Conservation (phyloP, 2,888 invertebrate species). For the Macaria notata region DNA sequence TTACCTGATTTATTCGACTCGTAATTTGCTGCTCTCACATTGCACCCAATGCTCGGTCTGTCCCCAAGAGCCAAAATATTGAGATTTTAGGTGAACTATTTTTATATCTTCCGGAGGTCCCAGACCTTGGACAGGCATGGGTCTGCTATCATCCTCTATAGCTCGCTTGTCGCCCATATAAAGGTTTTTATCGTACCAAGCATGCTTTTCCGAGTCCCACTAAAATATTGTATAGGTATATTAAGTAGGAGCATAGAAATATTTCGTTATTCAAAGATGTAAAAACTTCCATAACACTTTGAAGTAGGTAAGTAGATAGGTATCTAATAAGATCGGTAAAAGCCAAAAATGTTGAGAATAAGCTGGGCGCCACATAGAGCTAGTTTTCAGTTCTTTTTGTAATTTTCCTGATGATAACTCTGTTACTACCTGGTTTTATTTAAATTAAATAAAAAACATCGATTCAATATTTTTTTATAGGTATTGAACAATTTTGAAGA, state of each 20-base stretch:
- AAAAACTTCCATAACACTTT: too few relatives aligned
- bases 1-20: background rate
- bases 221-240: conserved; percentile 1
- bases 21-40: conserved; percentile 41
- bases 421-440: too few relatives aligned
- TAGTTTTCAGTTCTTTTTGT: too few relatives aligned
- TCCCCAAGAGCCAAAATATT: conserved; percentile 56
- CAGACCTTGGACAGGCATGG: conserved; percentile 54
- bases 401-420: too few relatives aligned
- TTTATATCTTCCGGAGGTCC: conserved; percentile 54
- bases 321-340: too few relatives aligned
- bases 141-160: conserved; percentile 49
- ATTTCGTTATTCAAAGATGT: background rate
- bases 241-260: background rate
- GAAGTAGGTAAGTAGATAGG: background rate
- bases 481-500: too few relatives aligned
- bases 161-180: conserved; percentile 78
- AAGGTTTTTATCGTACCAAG: conserved; percentile 81
- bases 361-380: too few relatives aligned
- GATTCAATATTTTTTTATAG: too few relatives aligned
- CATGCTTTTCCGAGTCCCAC: conserved; percentile 16
- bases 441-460: too few relatives aligned
- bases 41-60: conserved; percentile 61
- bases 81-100: conserved; percentile 53
- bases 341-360: too few relatives aligned